phyloP scores from a whole-genome alignment of 2,797 vertebrate species.

The Tapirus indicus region DNA sequence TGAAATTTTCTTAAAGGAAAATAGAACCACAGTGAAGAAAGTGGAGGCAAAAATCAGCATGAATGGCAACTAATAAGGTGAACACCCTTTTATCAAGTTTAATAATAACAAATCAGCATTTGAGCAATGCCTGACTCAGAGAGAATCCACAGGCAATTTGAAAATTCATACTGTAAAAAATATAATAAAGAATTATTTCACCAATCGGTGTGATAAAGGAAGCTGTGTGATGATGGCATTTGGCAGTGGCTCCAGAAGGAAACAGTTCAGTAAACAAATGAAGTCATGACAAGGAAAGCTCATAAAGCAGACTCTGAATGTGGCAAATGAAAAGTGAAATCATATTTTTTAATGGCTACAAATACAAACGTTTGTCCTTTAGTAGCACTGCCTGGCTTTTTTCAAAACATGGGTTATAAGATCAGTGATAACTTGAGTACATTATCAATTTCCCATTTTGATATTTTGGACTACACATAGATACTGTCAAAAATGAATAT shows the following conservation, averaged over 20 bases:
- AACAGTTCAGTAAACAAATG: slow-evolving; percentile 63
- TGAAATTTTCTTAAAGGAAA: neutral
- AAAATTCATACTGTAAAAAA: slow-evolving; percentile 53
- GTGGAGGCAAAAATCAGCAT: neutral
- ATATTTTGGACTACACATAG: neutral
- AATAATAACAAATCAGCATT: slow-evolving; percentile 31
- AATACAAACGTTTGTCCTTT: slow-evolving; percentile 30
- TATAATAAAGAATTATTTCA: slow-evolving; percentile 51
- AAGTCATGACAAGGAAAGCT: slow-evolving; percentile 44
- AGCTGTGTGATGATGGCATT: slow-evolving; percentile 18
- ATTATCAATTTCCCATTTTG: neutral
- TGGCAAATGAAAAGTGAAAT: slow-evolving; percentile 39
- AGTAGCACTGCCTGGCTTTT: neutral
- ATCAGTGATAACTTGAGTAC: neutral
- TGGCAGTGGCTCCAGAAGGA: slow-evolving; percentile 38
- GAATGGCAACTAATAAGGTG: neutral
- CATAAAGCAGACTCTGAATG: neutral
- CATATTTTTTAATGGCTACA: slow-evolving; percentile 48
- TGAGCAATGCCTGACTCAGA: neutral
- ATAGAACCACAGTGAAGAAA: neutral
- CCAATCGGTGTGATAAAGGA: slow-evolving; percentile 49
- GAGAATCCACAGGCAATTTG: slow-evolving; percentile 12
- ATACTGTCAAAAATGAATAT: neutral
- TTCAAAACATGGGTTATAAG: neutral
- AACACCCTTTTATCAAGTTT: neutral